Conservation (phyloP, 2,797 vertebrate species). For the Eulemur albifrons region DNA sequence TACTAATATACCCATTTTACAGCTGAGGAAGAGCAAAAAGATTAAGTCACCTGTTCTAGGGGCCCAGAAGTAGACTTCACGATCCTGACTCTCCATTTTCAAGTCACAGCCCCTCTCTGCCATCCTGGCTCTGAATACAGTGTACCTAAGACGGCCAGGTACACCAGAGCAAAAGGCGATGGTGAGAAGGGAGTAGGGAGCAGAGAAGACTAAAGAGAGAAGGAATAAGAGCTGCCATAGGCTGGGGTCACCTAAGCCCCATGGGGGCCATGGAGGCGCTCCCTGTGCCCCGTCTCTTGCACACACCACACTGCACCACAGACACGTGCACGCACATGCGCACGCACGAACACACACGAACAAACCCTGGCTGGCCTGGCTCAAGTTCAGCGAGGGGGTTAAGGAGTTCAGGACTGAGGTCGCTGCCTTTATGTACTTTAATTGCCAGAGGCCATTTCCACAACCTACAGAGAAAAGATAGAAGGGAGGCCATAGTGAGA, state of each 20-base stretch:
- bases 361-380: neutral
- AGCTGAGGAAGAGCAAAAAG: neutral
- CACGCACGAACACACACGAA: neutral
- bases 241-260: neutral
- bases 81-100: neutral
- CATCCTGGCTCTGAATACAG: neutral
- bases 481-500: neutral
- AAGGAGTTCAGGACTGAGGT: neutral
- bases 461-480: neutral
- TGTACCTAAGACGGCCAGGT: neutral
- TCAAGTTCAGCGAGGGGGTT: neutral
- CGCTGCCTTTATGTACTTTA: neutral
- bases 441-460: neutral
- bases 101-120: neutral
- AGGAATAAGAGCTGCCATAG: neutral
- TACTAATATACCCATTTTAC: neutral
- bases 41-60: neutral
- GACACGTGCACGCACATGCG: accelerated
- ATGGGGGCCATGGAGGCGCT: accelerated
- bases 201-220: neutral
- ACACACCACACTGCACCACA: too few species aligned
- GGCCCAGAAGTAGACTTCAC: neutral
- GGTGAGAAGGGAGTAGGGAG: neutral
- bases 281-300: too few species aligned
- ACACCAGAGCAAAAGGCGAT: accelerated